Conservation (phyloP, 2,113 vertebrate species). For the Chionis minor region DNA sequence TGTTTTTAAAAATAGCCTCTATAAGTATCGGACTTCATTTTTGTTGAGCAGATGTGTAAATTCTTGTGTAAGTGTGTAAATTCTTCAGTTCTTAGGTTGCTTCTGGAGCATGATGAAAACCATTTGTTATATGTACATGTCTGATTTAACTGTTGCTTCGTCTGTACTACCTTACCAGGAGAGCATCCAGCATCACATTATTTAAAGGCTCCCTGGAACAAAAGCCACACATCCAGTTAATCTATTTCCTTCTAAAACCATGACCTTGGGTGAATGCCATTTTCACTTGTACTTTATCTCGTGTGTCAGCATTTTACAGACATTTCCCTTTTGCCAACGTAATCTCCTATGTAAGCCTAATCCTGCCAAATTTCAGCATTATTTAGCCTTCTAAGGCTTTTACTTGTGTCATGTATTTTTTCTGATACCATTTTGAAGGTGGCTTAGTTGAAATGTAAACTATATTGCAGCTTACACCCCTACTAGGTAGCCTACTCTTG, state of each 20-base stretch:
- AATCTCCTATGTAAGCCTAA: neutral
- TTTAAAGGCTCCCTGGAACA: conserved; percentile 11
- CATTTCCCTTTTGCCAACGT: neutral
- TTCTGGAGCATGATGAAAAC: neutral
- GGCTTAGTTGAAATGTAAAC: neutral
- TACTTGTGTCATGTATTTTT: neutral
- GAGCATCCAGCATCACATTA: neutral
- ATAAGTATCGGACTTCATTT: neutral
- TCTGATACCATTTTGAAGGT: neutral
- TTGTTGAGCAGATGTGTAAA: neutral
- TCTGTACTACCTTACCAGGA: neutral
- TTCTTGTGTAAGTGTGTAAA: neutral
- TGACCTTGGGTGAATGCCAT: neutral
- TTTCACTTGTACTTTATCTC: neutral
- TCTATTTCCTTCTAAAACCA: conserved; percentile 8
- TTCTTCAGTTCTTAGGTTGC: neutral
- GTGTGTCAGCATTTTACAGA: neutral
- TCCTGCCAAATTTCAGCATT: neutral
- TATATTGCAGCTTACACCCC: neutral
- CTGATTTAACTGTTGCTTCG: neutral
- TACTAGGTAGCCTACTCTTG: neutral
- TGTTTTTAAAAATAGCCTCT: neutral
- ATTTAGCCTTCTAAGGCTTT: neutral
- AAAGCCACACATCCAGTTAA: neutral
- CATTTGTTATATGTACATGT: neutral